These are phyloP conservation scores for Pseudopodoces humilis DNA, from an alignment of 2,113 vertebrate species.

Conservation along the genomic window DNA sequence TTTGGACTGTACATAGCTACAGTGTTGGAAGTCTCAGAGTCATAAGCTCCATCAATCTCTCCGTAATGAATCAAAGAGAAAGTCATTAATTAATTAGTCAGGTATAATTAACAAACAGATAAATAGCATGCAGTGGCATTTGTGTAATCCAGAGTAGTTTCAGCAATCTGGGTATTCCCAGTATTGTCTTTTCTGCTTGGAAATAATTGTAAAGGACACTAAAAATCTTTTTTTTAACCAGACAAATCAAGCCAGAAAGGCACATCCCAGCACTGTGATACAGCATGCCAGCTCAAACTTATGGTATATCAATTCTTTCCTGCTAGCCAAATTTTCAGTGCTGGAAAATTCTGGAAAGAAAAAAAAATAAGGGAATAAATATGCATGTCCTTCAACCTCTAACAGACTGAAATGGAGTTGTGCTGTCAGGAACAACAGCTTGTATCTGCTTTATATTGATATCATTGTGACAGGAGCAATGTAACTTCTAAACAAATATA, in stretches of 20 bases:
- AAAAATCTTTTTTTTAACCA: not conserved
- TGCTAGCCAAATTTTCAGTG: not conserved
- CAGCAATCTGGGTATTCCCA: not conserved
- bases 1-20: not conserved
- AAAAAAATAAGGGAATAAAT: not conserved
- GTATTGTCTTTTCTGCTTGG: not conserved
- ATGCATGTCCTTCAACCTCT: not conserved
- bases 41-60: not conserved
- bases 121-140: not conserved
- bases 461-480: not conserved
- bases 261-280: fast-evolving
- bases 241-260: not conserved
- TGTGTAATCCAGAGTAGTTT: not conserved
- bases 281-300: not conserved
- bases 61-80: not conserved
- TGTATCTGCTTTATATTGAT: not conserved
- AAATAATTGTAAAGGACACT: not conserved
- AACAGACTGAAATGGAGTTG: not conserved
- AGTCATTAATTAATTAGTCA: not conserved
- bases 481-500: not conserved
- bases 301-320: not conserved
- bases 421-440: not conserved
- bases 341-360: not conserved
- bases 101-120: not conserved
- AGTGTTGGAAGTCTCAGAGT: not conserved